Conservation (phyloP, 64 coral and sea anemone genomes). For the Astreopora myriophthalma region DNA sequence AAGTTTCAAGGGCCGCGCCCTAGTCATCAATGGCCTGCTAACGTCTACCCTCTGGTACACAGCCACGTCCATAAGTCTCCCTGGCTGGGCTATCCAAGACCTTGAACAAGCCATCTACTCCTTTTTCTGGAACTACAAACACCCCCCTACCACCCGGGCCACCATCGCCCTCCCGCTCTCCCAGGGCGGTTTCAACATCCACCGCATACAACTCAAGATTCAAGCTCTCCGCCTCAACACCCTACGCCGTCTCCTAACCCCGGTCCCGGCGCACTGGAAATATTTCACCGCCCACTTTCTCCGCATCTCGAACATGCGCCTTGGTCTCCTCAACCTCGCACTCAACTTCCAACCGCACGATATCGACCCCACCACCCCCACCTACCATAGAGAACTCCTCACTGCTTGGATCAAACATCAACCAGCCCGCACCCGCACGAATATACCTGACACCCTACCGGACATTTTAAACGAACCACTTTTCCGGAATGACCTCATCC, state of each 20-base stretch:
- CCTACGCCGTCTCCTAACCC: neutral
- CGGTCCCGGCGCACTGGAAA: constrained; percentile 34
- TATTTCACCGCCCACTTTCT: neutral
- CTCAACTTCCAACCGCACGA: neutral
- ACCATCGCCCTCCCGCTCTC: neutral
- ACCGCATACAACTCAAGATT: neutral
- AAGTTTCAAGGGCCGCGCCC: neutral
- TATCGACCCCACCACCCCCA: neutral
- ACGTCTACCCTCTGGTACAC: constrained; percentile 32
- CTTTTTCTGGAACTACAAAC: constrained; percentile 3
- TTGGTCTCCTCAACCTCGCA: neutral
- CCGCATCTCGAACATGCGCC: neutral
- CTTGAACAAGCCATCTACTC: neutral
- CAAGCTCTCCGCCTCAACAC: neutral
- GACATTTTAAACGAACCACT: neutral
- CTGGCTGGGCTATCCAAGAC: neutral
- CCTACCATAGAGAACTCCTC: constrained; percentile 25
- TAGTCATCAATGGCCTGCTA: constrained; percentile 13
- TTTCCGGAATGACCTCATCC: neutral
- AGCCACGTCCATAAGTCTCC: neutral
- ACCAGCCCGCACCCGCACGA: neutral
- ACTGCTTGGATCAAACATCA: neutral
- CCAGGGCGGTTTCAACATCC: constrained; percentile 16
- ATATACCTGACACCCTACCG: neutral
- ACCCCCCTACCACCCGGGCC: neutral